Evolutionary conservation across 2,888 invertebrate species (phyloP).

Genomic region (Eupithecia abbreviata): DNA sequence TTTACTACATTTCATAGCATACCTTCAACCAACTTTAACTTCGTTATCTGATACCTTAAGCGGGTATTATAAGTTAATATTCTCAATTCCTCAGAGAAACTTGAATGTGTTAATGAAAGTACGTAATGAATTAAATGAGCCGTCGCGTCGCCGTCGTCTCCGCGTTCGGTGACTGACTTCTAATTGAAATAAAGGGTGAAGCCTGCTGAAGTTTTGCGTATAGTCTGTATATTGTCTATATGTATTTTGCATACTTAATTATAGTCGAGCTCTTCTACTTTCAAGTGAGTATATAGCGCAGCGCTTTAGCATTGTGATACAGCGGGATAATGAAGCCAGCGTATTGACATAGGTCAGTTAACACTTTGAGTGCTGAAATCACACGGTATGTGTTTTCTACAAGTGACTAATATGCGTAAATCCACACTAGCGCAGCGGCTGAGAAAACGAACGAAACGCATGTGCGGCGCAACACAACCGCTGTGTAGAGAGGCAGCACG

Average conservation of each 20-base stretch:
- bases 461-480: too few relatives aligned
- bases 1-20: too few relatives aligned
- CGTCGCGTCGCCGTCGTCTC: constrained; percentile 43
- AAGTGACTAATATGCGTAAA: too few relatives aligned
- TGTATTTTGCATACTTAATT: constrained; percentile 46
- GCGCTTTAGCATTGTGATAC: too few relatives aligned
- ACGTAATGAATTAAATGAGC: constrained; percentile 54
- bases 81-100: constrained; percentile 36
- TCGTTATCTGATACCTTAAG: neutral
- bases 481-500: too few relatives aligned
- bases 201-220: constrained; percentile 46
- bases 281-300: neutral
- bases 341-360: too few relatives aligned
- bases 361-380: too few relatives aligned
- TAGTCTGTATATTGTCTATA: constrained; percentile 34
- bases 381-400: too few relatives aligned
- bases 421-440: too few relatives aligned
- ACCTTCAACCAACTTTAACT: neutral
- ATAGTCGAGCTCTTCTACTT: constrained; percentile 14
- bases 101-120: constrained; percentile 53
- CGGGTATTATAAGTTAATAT: constrained; percentile 31
- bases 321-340: too few relatives aligned
- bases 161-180: constrained; percentile 55
- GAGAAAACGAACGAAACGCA: too few relatives aligned
- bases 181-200: constrained; percentile 64